Evolutionary conservation across 2,888 invertebrate species (phyloP).

Genomic region (Griposia aprilina): DNA sequence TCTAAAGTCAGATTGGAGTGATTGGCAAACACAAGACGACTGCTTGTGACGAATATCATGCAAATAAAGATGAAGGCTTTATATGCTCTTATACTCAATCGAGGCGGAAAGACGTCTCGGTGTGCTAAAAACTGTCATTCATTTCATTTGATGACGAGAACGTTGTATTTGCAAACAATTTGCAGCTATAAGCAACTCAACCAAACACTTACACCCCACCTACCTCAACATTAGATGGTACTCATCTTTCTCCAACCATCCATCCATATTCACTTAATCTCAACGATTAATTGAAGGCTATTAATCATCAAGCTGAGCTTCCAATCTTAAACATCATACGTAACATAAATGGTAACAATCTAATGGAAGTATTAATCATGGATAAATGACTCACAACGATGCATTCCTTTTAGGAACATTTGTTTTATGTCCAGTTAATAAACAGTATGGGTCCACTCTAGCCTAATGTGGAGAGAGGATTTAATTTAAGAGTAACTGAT

Average conservation of each 20-base stretch:
- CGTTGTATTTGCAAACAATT: slow-evolving; percentile 15
- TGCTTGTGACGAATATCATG: background rate
- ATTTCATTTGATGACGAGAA: background rate
- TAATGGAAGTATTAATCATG: slow-evolving; percentile 73
- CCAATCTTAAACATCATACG: slow-evolving; percentile 61
- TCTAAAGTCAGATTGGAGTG: background rate
- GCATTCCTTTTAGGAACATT: slow-evolving; percentile 63
- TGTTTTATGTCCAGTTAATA: slow-evolving; percentile 64
- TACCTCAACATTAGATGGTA: slow-evolving; percentile 21
- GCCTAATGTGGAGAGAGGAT: slow-evolving; percentile 36
- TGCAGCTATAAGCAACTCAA: background rate
- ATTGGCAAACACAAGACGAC: background rate
- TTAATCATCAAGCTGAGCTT: slow-evolving; percentile 69
- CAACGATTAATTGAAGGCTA: slow-evolving; percentile 64
- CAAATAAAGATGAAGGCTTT: background rate
- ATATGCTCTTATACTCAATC: background rate
- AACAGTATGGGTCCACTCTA: slow-evolving; percentile 52
- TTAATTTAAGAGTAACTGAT: slow-evolving; percentile 25
- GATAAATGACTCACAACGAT: slow-evolving; percentile 71
- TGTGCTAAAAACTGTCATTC: background rate
- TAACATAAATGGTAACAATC: slow-evolving; percentile 65
- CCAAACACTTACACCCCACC: slow-evolving; percentile 18
- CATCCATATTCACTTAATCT: slow-evolving; percentile 48
- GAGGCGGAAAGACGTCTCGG: background rate
- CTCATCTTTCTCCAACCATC: slow-evolving; percentile 24